Evolutionary conservation across 2,888 invertebrate genomes (phyloP), one percentile per base, ranked within the genome.

Genomic region (Sthenelais limicola): DNA sequence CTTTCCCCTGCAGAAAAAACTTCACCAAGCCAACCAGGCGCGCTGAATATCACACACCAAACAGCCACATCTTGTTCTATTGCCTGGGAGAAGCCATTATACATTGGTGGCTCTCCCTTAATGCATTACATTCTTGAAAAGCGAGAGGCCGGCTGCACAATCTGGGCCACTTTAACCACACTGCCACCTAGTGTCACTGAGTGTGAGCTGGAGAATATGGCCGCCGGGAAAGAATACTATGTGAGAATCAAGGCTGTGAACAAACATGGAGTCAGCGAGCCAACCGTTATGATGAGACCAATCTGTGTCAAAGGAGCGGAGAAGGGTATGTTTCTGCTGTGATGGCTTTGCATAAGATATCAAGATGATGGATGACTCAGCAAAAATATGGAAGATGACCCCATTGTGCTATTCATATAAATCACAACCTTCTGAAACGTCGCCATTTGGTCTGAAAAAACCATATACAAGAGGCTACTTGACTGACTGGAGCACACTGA

Each of bases 91-190:
- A 47, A 69, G 28, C 81, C 82, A 2, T 32, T 33, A n/a, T 73
- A 74, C 33, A 38, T 67, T 30, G 77, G 77, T n/a, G 74, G 74
- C n/a, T 33, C 49, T 15, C 71, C 74, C 1, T 77, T 88, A 51
- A 80, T 82, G 28, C 79, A 81, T 33, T 88, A 88, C 77, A 80
- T 85, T 68, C 78, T 88, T 47, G 86, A 87, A 76, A 82, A 78
- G 68, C 66, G 71, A 7, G 77, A 77, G 28, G 51, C 72, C 5
- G 79, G 78, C 5, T 24, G 54, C 4, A 79, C 80, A 18, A 78
- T 78, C 66, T 87, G 86, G 86, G 79, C 76, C 28, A 79, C 79
- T 68, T 52, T 79, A 2, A 74, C 77, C 38, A 71, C 69, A 21
- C 77, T 79, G 51, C 79, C 79, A n/a, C 58, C 74, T 30, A 67